phyloP scores from a whole-genome alignment of 2,888 invertebrate species.

The Galerucella pusilla region DNA sequence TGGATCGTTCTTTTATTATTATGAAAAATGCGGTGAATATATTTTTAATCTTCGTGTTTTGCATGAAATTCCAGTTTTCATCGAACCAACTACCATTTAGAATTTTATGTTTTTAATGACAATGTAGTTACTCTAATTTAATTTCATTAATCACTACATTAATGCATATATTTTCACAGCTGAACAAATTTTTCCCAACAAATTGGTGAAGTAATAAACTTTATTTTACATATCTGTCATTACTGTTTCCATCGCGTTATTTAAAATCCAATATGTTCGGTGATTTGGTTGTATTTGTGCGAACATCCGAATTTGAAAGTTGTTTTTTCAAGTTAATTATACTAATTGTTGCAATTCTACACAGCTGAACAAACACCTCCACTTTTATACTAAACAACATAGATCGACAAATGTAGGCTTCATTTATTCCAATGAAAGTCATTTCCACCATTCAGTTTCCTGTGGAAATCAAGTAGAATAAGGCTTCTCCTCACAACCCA shows the following conservation, averaged over 20 bases:
- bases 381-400: too few relatives aligned
- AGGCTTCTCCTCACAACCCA: too few relatives aligned
- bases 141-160: slow-evolving; percentile 15
- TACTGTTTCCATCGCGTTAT: slow-evolving; percentile 17
- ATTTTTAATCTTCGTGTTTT: too few relatives aligned
- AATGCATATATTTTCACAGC: slow-evolving; percentile 14
- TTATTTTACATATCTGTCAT: slow-evolving; percentile 24
- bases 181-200: slow-evolving; percentile 24
- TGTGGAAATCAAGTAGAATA: too few relatives aligned
- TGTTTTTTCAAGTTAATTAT: background rate
- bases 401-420: too few relatives aligned
- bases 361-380: too few relatives aligned
- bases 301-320: background rate
- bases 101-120: slow-evolving; percentile 9
- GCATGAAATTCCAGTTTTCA: background rate
- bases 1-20: too few relatives aligned
- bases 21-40: too few relatives aligned
- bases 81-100: background rate
- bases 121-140: slow-evolving; percentile 13
- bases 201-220: slow-evolving; percentile 23
- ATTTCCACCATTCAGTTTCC: too few relatives aligned
- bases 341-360: background rate
- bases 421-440: too few relatives aligned
- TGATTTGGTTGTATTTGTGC: slow-evolving; percentile 4
- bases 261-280: slow-evolving; percentile 22